These are phyloP conservation scores for Halichondria panicea DNA, from an alignment of 37 sponge, comb jelly and placozoan species.

Conservation along the genomic window DNA sequence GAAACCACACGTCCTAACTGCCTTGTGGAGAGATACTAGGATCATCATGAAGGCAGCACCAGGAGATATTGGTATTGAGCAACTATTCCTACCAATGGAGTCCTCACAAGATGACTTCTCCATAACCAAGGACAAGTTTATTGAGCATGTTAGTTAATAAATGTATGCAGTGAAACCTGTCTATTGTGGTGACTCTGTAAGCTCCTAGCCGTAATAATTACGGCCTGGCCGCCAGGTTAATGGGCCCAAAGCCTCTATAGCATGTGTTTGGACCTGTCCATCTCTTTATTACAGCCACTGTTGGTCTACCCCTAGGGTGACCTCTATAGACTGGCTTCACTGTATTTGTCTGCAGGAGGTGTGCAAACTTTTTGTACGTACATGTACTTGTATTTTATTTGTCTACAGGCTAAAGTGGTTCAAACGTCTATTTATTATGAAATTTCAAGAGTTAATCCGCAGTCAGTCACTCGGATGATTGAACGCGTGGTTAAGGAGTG, in stretches of 20 bases:
- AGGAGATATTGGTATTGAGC: not conserved
- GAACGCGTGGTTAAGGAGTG: constrained; percentile 34
- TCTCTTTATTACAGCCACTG: no score
- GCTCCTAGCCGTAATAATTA: no score
- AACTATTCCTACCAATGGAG: not conserved
- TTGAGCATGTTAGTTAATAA: not conserved
- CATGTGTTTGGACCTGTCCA: no score
- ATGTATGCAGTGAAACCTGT: no score
- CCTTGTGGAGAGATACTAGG: constrained; percentile 30
- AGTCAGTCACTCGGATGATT: not conserved
- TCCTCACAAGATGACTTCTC: not conserved
- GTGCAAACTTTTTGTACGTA: no score
- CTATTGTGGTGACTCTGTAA: no score
- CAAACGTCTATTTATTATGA: not conserved
- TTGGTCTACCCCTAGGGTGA: no score
- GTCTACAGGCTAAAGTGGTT: constrained; percentile 11
- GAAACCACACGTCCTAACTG: constrained; percentile 49
- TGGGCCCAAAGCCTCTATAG: no score
- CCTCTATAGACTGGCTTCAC: no score
- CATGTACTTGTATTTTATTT: no score
- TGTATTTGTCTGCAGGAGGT: no score
- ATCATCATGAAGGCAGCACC: constrained; percentile 47
- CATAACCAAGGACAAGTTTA: not conserved
- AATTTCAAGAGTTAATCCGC: not conserved
- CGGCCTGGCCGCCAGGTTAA: no score